Evolutionary conservation across 2,888 invertebrate species (phyloP).

Genomic region (Lasius fuliginosus): DNA sequence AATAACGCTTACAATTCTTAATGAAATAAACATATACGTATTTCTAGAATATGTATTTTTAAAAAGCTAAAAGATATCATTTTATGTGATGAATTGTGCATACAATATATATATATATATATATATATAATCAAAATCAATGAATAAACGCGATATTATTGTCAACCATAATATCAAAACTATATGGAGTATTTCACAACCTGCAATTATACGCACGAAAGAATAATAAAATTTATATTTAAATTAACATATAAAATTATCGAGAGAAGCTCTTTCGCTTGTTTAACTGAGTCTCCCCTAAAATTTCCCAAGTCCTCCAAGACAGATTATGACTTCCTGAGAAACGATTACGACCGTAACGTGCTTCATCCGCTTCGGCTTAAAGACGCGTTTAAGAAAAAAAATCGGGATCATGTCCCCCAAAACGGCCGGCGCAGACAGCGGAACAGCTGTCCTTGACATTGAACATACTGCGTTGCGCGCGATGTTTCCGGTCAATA

Average conservation of each 20-base stretch:
- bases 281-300: not conserved
- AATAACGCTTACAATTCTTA: not conserved
- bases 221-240: not conserved
- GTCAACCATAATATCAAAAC: not conserved
- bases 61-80: not conserved
- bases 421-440: slow-evolving; percentile 50
- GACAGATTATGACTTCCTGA: slow-evolving; percentile 70
- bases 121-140: not conserved
- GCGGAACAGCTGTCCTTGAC: slow-evolving; percentile 75
- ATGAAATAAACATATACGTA: not conserved
- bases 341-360: slow-evolving; percentile 65
- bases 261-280: not conserved
- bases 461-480: slow-evolving; percentile 73
- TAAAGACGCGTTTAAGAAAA: slow-evolving; percentile 46
- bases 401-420: slow-evolving; percentile 61
- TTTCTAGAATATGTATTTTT: not conserved
- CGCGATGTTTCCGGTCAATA: slow-evolving; percentile 70
- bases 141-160: not conserved
- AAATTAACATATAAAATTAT: not conserved
- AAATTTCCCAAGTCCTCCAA: slow-evolving; percentile 40
- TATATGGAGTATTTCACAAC: not conserved
- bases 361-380: slow-evolving; percentile 59
- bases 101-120: not conserved
- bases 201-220: not conserved
- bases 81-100: not conserved